Evolutionary conservation across 2,888 invertebrate species (phyloP).

Genomic region (Clusia tigrina): DNA sequence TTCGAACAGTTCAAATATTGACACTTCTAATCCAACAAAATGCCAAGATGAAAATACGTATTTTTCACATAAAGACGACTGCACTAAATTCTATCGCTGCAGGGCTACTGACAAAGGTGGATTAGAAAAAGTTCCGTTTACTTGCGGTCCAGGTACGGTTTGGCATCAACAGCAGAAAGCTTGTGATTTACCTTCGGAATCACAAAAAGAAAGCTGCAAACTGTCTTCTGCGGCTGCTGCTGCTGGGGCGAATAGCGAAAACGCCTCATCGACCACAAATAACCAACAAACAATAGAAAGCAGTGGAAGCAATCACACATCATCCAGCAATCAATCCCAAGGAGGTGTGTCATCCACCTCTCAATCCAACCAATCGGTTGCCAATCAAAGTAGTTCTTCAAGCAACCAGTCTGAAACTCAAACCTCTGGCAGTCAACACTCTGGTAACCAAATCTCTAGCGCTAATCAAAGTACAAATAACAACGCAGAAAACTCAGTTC

Average conservation of each 20-base stretch:
- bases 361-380: conserved; percentile 26
- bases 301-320: conserved; percentile 24
- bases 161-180: conserved; percentile 69
- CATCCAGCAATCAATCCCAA: conserved; percentile 32
- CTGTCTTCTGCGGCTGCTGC: conserved; percentile 1
- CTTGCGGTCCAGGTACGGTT: conserved; percentile 68
- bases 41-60: conserved; percentile 64
- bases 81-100: conserved; percentile 70
- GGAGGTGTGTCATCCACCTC: conserved; percentile 26
- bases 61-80: conserved; percentile 65
- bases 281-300: conserved; percentile 26
- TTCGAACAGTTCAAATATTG: conserved; percentile 19
- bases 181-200: conserved; percentile 64
- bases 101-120: conserved; percentile 64
- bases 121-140: conserved; percentile 66
- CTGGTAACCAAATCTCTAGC: conserved; percentile 26
- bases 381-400: conserved; percentile 28
- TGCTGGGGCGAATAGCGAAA: too few relatives aligned
- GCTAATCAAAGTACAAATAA: conserved; percentile 26
- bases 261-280: conserved; percentile 29
- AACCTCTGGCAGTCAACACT: conserved; percentile 7
- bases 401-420: conserved; percentile 18
- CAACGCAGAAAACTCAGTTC: conserved; percentile 28
- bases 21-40: conserved; percentile 43
- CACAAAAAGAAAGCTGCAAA: conserved; percentile 51